Conservation (phyloP, 37 sponge, comb jelly and placozoan genomes). For the Hormiphora californensis region DNA sequence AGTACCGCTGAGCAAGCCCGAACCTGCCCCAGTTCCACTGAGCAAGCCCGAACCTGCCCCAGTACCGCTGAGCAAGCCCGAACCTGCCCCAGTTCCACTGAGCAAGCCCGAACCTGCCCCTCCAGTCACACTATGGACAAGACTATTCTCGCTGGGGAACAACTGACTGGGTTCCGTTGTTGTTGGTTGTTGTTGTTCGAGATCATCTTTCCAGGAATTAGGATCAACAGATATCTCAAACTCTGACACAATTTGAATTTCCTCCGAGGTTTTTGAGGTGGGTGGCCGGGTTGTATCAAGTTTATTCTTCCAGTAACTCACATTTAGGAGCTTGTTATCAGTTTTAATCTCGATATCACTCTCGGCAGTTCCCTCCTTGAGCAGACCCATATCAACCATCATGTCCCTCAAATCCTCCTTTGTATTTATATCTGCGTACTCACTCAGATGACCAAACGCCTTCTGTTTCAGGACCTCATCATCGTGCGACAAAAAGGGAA, state of each 20-base stretch:
- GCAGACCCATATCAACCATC: not conserved
- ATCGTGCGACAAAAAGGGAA: slow-evolving; percentile 31
- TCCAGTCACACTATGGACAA: not conserved
- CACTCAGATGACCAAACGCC: not conserved
- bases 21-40: not conserved
- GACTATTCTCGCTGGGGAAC: not conserved
- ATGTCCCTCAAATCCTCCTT: slow-evolving; percentile 30
- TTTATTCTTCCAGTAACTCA: slow-evolving; percentile 44
- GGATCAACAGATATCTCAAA: slow-evolving; percentile 37
- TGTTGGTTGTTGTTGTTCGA: no score
- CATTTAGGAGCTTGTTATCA: slow-evolving; percentile 1
- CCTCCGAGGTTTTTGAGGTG: slow-evolving; percentile 16
- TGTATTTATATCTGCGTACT: slow-evolving; percentile 7
- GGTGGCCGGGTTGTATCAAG: not conserved
- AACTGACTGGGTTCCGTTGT: not conserved
- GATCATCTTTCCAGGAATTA: no score
- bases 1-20: not conserved
- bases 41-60: not conserved
- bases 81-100: not conserved
- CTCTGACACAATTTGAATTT: slow-evolving; percentile 30
- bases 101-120: not conserved
- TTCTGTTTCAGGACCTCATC: slow-evolving; percentile 11
- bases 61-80: not conserved
- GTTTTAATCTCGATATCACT: slow-evolving; percentile 1
- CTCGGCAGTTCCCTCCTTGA: not conserved